Conservation (phyloP, 2,113 vertebrate species). For the Dryoscopus gambensis region DNA sequence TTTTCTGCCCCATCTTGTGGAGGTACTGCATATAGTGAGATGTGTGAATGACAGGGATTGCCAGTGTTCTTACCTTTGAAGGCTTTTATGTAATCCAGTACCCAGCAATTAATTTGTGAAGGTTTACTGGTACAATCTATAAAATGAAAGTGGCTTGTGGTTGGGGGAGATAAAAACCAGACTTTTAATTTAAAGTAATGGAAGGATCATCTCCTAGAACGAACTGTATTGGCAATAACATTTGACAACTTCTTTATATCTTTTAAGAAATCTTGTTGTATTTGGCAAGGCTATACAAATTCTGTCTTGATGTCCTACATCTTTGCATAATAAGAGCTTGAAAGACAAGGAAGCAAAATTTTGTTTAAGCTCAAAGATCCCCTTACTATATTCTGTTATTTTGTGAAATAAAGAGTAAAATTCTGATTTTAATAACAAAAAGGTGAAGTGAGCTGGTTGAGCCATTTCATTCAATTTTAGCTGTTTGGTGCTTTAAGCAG, state of each 20-base stretch:
- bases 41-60: background rate
- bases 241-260: background rate
- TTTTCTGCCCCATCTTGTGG: background rate
- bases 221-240: background rate
- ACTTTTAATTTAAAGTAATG: background rate
- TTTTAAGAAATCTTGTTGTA: background rate
- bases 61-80: background rate
- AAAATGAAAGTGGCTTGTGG: background rate
- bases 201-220: background rate
- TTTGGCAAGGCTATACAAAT: background rate
- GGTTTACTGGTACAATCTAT: background rate
- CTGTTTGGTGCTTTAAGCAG: background rate
- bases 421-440: background rate
- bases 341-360: background rate
- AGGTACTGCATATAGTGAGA: background rate
- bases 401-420: background rate
- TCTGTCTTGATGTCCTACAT: background rate
- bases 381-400: background rate
- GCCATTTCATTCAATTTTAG: background rate
- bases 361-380: background rate
- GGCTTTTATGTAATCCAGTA: background rate
- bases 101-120: background rate
- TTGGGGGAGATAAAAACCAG: background rate
- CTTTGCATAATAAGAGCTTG: background rate
- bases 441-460: background rate